A percentile compares a stretch with the other conserved stretches of the same genome.
Evolutionary conservation across 2,888 invertebrate genomes (phyloP).

Genomic region (Tachystola acroxantha): DNA sequence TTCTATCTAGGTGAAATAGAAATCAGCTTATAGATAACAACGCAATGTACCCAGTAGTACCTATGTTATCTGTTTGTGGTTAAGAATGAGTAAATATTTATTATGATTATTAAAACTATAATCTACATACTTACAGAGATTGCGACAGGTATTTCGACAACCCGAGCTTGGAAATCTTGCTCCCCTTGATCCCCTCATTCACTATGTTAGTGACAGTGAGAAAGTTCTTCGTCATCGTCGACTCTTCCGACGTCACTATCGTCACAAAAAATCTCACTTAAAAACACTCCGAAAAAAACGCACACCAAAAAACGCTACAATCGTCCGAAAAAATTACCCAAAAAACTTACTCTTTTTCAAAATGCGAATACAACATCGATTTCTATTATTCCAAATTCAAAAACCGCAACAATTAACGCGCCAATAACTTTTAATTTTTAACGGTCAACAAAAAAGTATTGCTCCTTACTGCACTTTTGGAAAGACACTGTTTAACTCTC

Average conservation of each 20-base stretch:
- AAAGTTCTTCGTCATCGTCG: constrained; percentile 77
- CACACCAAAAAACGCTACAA: constrained; percentile 19
- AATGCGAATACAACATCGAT: constrained; percentile 65
- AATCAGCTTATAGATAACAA: too few relatives aligned
- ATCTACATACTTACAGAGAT: constrained; percentile 83
- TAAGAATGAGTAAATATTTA: too few relatives aligned
- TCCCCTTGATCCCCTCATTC: constrained; percentile 86
- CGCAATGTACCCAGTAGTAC: too few relatives aligned
- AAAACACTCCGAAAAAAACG: constrained; percentile 19
- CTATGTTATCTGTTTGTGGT: too few relatives aligned
- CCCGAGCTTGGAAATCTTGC: constrained; percentile 85
- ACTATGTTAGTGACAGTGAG: constrained; percentile 80
- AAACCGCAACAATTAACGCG: constrained; percentile 63
- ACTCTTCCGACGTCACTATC: constrained; percentile 67
- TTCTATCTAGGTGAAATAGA: too few relatives aligned
- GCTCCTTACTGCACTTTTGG: constrained; percentile 17
- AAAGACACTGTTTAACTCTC: constrained; percentile 31
- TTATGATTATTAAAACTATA: neutral
- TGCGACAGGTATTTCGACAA: constrained; percentile 87
- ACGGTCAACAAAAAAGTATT: constrained; percentile 28
- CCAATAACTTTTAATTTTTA: constrained; percentile 33
- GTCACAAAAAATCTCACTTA: constrained; percentile 18
- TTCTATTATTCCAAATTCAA: constrained; percentile 34
- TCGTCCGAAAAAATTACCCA: constrained; percentile 7
- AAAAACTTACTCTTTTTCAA: constrained; percentile 59